Evolutionary conservation across 2,888 invertebrate species (phyloP).

Genomic region (Glyphotaelius pellucidus): DNA sequence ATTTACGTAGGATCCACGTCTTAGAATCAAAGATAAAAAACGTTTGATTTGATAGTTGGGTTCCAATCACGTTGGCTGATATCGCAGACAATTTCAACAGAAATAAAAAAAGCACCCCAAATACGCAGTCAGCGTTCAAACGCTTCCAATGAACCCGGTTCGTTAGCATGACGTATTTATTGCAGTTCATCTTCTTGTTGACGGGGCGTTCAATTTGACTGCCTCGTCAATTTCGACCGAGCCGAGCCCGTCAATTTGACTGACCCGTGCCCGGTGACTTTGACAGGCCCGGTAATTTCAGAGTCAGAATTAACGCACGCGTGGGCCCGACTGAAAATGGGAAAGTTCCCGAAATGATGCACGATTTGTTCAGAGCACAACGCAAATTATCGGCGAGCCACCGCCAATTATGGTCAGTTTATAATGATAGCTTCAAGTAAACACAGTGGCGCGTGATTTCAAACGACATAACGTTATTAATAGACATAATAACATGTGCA

Average conservation of each 20-base stretch:
- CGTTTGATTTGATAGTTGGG: neutral
- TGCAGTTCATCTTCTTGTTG: constrained; percentile 58
- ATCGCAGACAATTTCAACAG: neutral
- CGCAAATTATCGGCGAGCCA: neutral
- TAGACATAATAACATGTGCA: no score
- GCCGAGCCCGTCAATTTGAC: neutral
- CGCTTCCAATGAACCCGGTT: neutral
- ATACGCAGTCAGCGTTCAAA: neutral
- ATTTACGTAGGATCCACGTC: no score
- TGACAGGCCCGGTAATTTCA: constrained; percentile 30
- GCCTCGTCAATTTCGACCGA: constrained; percentile 35
- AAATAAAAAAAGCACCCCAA: neutral
- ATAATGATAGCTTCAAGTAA: constrained; percentile 7
- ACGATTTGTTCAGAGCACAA: neutral
- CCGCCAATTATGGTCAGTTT: constrained; percentile 29
- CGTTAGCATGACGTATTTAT: constrained; percentile 56
- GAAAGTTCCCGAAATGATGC: neutral
- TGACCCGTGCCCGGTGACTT: neutral
- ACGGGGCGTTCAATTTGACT: constrained; percentile 37
- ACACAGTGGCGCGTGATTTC: neutral
- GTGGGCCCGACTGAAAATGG: constrained; percentile 22
- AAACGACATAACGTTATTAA: neutral
- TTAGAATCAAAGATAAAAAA: neutral
- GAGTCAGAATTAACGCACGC: constrained; percentile 15
- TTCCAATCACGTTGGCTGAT: neutral